phyloP scores from a whole-genome alignment of 2,113 vertebrate species.

The Turnix velox region DNA sequence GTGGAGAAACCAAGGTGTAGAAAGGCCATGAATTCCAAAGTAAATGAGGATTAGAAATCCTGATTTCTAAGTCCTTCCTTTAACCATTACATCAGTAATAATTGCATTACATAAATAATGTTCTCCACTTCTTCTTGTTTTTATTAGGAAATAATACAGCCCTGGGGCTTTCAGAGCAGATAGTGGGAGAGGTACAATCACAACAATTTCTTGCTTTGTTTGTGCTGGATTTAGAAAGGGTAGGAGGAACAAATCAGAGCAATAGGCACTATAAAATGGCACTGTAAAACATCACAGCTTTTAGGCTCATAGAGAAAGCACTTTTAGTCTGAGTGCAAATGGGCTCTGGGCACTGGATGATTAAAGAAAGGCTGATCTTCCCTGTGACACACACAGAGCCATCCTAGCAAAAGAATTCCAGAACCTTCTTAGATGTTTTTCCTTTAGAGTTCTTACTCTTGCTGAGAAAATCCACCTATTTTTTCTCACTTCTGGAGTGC shows the following conservation, averaged over 20 bases:
- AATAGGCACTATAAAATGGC: not conserved
- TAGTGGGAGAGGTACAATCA: not conserved
- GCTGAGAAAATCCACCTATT: not conserved
- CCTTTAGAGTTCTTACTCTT: not conserved
- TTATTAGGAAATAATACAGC: not conserved
- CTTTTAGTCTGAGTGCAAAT: not conserved
- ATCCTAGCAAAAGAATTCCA: not conserved
- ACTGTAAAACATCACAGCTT: not conserved
- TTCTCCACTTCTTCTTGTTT: not conserved
- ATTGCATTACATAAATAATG: not conserved
- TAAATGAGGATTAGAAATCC: not conserved
- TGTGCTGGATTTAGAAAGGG: not conserved
- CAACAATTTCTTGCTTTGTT: not conserved
- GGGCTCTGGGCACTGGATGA: not conserved
- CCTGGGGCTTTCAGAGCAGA: not conserved
- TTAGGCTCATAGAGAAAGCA: not conserved
- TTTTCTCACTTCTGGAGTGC: not conserved
- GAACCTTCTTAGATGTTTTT: not conserved
- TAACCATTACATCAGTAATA: not conserved
- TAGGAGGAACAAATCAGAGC: not conserved
- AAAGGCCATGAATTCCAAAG: not conserved
- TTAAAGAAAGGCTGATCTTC: not conserved
- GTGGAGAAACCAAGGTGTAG: not conserved
- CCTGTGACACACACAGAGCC: not conserved
- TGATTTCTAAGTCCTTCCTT: not conserved